Base-by-base conservation (phyloP, 2,113 vertebrate genomes). In the Cyanistes caeruleus region DNA sequence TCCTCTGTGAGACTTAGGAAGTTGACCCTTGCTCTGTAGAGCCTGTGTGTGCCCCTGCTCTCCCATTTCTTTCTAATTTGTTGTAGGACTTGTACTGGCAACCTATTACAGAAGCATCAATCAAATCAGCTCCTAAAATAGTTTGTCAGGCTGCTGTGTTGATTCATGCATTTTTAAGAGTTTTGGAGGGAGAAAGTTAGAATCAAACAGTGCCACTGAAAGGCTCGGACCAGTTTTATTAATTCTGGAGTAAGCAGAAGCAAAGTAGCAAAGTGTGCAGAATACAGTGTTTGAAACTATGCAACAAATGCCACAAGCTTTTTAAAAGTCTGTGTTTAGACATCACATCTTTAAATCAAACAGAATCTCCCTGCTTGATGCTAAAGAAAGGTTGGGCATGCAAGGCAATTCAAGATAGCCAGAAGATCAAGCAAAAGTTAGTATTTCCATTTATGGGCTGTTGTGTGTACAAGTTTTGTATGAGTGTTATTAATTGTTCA, bases 81-180 rank as follows among this genome's bases (percentile, higher is more conserved):
- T 91, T 93, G 85, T 94, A 94, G 72, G 74, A 80, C 65, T 90
- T 97, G 75, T 90, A 93, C 87, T 93, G 84, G 89, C 83, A 94
- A 77, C 74, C 91, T 96, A 96, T 96, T 97, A 96, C 53, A 93
- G 80, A 85, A 87, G 41, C 92, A 94, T 97, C 91, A 90, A 96
- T 96, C 95, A 96, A 90, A 92, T 62, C 80, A 69, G 55, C 69
- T 75, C 77, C 92, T 92, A 94, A 95, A 89, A 96, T 84, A 44
- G 43, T 78, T 90, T 69, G 76, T 86, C 84, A 52, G 89, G 27
- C 68, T 81, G 68, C 72, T 72, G 37, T 76, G 44, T 91, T 89
- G 68, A 69, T 91, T 63, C 78, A 91, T 74, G 83, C 43, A 89
- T 95, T 89, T 96, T 86, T 60, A 87, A 95, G 89, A 80, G 43